Evolutionary conservation across 2,113 vertebrate genomes (phyloP).

Genomic region (Vulpes vulpes): DNA sequence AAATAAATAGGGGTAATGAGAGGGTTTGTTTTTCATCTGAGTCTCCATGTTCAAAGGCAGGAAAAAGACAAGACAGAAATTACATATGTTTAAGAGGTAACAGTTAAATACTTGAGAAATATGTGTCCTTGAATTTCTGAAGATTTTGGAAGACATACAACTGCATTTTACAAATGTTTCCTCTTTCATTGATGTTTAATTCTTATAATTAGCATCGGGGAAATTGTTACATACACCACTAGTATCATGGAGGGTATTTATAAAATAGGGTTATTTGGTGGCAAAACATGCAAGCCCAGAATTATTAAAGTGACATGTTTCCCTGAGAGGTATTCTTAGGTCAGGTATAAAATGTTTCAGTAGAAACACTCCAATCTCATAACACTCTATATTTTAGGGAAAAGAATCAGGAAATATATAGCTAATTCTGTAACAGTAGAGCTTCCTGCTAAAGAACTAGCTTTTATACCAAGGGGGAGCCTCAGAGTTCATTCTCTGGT

Average conservation of each 20-base stretch:
- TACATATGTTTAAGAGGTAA: slow-evolving; percentile 33
- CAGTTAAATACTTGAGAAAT: background rate
- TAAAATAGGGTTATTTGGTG: background rate
- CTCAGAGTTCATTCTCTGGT: background rate
- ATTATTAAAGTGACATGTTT: background rate
- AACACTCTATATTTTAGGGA: slow-evolving; percentile 9
- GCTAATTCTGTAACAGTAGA: background rate
- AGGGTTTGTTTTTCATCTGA: slow-evolving; percentile 49
- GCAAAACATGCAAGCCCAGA: background rate
- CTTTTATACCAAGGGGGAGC: background rate
- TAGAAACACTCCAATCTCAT: background rate
- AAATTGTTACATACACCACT: background rate
- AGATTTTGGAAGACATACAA: slow-evolving; percentile 6
- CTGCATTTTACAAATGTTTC: slow-evolving; percentile 1
- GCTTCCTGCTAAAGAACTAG: background rate
- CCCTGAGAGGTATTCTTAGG: background rate
- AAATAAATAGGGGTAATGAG: slow-evolving; percentile 51
- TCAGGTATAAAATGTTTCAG: background rate
- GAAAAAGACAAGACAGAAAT: slow-evolving; percentile 28
- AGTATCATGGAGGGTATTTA: background rate
- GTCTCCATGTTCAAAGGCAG: slow-evolving; percentile 30
- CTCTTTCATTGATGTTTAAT: background rate
- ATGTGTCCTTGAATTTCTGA: slow-evolving; percentile 17
- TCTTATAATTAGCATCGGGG: slow-evolving; percentile 6
- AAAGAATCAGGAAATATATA: background rate